A percentile compares a stretch with the other conserved stretches of the same genome.
phyloP scores from a whole-genome alignment of 2,113 vertebrate species.

The Gasterosteus aculeatus region DNA sequence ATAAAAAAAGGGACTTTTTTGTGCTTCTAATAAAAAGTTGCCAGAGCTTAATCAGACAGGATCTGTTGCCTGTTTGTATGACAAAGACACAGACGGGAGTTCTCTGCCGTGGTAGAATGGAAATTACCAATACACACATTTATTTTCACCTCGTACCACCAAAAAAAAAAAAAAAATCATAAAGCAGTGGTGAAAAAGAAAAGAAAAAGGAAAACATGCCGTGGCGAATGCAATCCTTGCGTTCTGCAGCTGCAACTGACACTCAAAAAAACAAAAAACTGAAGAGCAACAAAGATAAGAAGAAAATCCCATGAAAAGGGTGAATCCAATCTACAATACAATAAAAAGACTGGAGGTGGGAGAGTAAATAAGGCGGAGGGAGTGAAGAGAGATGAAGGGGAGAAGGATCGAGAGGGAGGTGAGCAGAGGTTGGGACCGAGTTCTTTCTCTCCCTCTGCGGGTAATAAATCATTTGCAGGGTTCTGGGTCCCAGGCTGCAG shows the following conservation, averaged over 20 bases:
- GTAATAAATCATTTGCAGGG: slow-evolving; percentile 69
- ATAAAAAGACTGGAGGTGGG: slow-evolving; percentile 11
- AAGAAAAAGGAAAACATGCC: slow-evolving; percentile 19
- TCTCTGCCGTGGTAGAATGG: slow-evolving; percentile 18
- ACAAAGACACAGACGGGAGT: slow-evolving; percentile 36
- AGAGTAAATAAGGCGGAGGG: slow-evolving; percentile 25
- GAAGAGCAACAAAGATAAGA: slow-evolving; percentile 11
- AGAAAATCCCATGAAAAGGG: slow-evolving; percentile 9
- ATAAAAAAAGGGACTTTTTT: slow-evolving; percentile 44
- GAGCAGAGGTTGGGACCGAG: slow-evolving; percentile 53
- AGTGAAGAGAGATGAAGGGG: slow-evolving; percentile 53
- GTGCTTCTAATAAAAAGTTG: slow-evolving; percentile 52
- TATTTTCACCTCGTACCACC: slow-evolving; percentile 36
- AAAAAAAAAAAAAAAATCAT: slow-evolving; percentile 22
- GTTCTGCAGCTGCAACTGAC: slow-evolving; percentile 15
- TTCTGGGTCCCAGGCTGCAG: slow-evolving; percentile 53
- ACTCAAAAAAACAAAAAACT: background rate
- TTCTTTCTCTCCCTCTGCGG: slow-evolving; percentile 24
- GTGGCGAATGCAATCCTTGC: slow-evolving; percentile 1
- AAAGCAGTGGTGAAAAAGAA: slow-evolving; percentile 34
- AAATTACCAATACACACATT: slow-evolving; percentile 31
- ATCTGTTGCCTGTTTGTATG: slow-evolving; percentile 39
- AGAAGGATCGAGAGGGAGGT: slow-evolving; percentile 51
- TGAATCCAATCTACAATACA: background rate
- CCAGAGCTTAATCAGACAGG: slow-evolving; percentile 49